phyloP scores from a whole-genome alignment of 2,113 vertebrate genomes.

The Ramphastos sulfuratus region DNA sequence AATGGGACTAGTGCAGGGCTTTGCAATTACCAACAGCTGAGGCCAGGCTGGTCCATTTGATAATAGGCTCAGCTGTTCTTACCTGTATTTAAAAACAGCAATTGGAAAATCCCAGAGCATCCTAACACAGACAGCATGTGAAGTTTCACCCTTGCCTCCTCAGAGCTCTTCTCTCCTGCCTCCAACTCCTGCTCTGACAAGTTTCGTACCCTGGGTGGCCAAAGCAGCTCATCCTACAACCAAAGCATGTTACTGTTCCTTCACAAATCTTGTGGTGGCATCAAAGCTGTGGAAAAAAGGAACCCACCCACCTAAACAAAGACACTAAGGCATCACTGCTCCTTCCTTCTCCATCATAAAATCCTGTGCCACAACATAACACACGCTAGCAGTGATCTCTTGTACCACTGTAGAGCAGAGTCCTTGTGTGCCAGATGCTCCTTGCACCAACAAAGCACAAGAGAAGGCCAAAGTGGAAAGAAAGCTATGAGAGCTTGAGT shows the following conservation, averaged over 20 bases:
- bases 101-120: not conserved
- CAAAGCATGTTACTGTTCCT: not conserved
- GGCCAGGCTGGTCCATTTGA: not conserved
- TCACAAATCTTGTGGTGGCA: not conserved
- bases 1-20: not conserved
- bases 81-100: not conserved
- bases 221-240: not conserved
- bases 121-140: rapidly evolving
- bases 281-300: not conserved
- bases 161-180: not conserved
- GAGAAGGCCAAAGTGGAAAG: not conserved
- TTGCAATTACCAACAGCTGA: not conserved
- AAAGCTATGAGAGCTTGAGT: not conserved
- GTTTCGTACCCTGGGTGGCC: not conserved
- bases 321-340: not conserved
- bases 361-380: not conserved
- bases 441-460: not conserved
- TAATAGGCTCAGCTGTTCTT: not conserved
- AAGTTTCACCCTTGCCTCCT: rapidly evolving
- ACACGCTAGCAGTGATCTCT: not conserved
- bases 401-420: rapidly evolving
- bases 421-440: rapidly evolving
- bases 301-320: not conserved
- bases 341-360: not conserved
- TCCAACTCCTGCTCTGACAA: not conserved